Evolutionary conservation across 2,797 vertebrate genomes (phyloP).

Genomic region (Darevskia nairensis): DNA sequence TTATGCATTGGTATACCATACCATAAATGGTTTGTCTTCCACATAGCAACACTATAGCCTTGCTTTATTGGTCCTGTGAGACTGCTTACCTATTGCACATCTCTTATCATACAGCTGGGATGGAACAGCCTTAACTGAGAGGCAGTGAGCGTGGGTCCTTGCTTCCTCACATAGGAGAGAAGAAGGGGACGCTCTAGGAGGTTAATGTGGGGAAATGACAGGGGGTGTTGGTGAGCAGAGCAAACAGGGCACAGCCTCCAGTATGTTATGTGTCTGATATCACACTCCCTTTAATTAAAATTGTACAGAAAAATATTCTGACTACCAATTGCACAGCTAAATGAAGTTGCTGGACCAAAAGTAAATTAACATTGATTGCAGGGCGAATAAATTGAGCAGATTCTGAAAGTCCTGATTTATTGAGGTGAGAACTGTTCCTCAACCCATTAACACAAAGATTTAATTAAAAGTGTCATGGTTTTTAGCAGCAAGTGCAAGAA

Average conservation of each 20-base stretch:
- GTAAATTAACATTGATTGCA: constrained; percentile 74
- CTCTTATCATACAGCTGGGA: too few species aligned
- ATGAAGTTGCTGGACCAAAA: constrained; percentile 72
- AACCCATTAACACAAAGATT: constrained; percentile 69
- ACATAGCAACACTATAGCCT: too few species aligned
- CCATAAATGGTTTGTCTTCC: neutral
- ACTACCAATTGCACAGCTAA: constrained; percentile 67
- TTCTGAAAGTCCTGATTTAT: constrained; percentile 72
- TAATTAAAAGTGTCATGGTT: constrained; percentile 69
- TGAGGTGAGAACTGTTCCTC: constrained; percentile 62
- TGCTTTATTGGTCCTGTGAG: too few species aligned
- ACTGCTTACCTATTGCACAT: too few species aligned
- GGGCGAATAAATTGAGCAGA: constrained; percentile 66
- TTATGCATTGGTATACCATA: neutral
- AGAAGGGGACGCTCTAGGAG: too few species aligned
- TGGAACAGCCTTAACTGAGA: too few species aligned
- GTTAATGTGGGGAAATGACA: too few species aligned
- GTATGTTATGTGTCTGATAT: constrained; percentile 35
- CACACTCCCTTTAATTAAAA: constrained; percentile 40
- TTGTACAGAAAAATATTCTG: constrained; percentile 71
- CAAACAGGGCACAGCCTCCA: too few species aligned
- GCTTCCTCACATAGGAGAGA: too few species aligned
- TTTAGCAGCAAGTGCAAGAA: constrained; percentile 58
- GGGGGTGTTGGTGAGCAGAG: too few species aligned
- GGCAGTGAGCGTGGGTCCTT: too few species aligned